These are phyloP conservation scores for Microcebus ravelobensis DNA, from an alignment of 2,113 vertebrate genomes.

Conservation along the genomic window DNA sequence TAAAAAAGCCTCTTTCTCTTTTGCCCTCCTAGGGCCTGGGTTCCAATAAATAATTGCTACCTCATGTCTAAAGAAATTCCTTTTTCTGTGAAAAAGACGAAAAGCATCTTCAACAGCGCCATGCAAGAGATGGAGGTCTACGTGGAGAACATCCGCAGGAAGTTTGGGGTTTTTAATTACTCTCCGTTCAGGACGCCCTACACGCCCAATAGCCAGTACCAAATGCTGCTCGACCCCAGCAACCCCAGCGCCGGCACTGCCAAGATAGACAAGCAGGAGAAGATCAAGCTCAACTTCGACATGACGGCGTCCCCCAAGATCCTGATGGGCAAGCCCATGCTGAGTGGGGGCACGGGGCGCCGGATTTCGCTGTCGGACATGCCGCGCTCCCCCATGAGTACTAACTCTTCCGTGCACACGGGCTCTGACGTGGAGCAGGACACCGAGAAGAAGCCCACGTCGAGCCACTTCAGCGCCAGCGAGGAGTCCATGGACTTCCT, in stretches of 20 bases:
- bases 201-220: conserved; percentile 97
- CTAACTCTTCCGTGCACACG: conserved; percentile 97
- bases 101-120: conserved; percentile 99
- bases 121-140: conserved; percentile 99
- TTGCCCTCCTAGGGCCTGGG: conserved; percentile 92
- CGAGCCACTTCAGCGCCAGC: conserved; percentile 96
- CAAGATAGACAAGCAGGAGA: conserved; percentile 95
- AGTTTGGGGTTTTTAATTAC: conserved; percentile 97
- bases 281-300: conserved; percentile 97
- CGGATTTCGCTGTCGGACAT: conserved; percentile 96
- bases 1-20: conserved; percentile 58
- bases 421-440: conserved; percentile 98
- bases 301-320: conserved; percentile 98
- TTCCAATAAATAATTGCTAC: conserved; percentile 99
- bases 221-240: conserved; percentile 95
- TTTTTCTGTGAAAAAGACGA: conserved; percentile 99
- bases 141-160: conserved; percentile 97
- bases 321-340: conserved; percentile 92
- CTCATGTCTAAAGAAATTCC: conserved; percentile 99
- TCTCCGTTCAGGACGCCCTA: conserved; percentile 97
- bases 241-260: conserved; percentile 94
- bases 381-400: conserved; percentile 98
- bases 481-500: conserved; percentile 98
- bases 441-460: conserved; percentile 92
- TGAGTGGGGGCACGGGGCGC: conserved; percentile 89